Base-by-base conservation (phyloP, 2,797 vertebrate species). In the Cossypha niveicapilla region DNA sequence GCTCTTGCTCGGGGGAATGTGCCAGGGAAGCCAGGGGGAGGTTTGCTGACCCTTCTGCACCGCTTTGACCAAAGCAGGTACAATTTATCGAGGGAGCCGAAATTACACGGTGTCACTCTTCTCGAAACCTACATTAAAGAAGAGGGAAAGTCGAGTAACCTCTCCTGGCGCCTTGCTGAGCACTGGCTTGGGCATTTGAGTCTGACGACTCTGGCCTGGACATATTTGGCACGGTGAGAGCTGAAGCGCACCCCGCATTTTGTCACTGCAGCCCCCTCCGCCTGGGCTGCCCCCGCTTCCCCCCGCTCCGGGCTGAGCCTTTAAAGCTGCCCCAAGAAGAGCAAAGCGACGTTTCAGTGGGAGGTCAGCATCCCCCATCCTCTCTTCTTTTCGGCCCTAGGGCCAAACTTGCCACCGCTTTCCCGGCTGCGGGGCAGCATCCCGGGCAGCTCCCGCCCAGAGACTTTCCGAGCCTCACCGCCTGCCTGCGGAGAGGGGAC, bases 51-150 rank as follows among this genome's bases (percentile, higher is more conserved):
- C 71, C 51, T 60, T 58, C 58, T 78, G 93, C 91, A 48, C 74
- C 51, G 41, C 73, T 90, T 87, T 78, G 75, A 61, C 73, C 34
- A 75, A 90, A 94, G 84, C 95, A 91, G 93, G 77, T 88, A 53
- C 68, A 95, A 91, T 79, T 94, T 79, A 76, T 67, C 67, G 79
- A 41, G 11, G 53, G 34, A 80, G 37, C 21, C 23, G 60, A 65
- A 47, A 42, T 51, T 24, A 82, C 37, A 28, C 35, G n/a, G 83
- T 47, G 88, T 88, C 89, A 19, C 72, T 85, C 60, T 95, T 67
- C 72, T 65, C 71, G 32, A 80, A 81, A 65, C 51, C 67, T 88
- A 54, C 76, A 51, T 87, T 92, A 95, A 73, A 92, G 82, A 89
- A 79, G 79, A 86, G 42, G 27, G 30, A 63, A 82, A 60, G 37